Percentiles rank a stretch among this genome's conserved stretches.
Evolutionary conservation across 2,797 vertebrate species (phyloP).

Genomic region (Enteromius fasciolatus): DNA sequence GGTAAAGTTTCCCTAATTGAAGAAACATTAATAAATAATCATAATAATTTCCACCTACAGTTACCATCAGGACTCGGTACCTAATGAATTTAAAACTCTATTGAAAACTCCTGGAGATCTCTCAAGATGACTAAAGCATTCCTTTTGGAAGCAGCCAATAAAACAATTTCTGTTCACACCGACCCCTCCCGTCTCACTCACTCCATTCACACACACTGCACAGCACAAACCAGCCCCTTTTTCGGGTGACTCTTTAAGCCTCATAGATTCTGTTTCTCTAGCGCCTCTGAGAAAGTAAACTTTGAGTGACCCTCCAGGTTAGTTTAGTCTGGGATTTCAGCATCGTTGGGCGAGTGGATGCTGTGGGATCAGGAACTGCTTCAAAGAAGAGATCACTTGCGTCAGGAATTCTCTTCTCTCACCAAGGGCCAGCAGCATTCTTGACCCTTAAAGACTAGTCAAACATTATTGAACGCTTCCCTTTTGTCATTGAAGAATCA

Average conservation of each 20-base stretch:
- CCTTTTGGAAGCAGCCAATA: conserved; percentile 31
- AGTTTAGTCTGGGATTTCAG: conserved; percentile 80
- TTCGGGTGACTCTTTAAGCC: conserved; percentile 80
- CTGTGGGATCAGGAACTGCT: conserved; percentile 69
- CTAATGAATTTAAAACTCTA: conserved; percentile 7
- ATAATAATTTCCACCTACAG: background rate
- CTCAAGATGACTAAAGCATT: background rate
- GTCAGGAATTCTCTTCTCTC: conserved; percentile 75
- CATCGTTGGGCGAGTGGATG: conserved; percentile 67
- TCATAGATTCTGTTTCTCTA: conserved; percentile 81
- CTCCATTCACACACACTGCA: conserved; percentile 35
- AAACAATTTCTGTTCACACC: conserved; percentile 45
- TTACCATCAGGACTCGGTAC: background rate
- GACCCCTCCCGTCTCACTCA: conserved; percentile 11
- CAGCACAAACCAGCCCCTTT: conserved; percentile 68
- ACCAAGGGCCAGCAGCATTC: conserved; percentile 78
- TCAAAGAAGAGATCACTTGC: conserved; percentile 77
- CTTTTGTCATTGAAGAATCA: conserved; percentile 74
- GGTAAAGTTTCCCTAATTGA: background rate
- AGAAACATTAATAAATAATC: background rate
- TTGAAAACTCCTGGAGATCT: conserved; percentile 18
- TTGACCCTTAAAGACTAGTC: conserved; percentile 79
- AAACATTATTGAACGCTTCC: conserved; percentile 77
- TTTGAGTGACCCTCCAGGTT: conserved; percentile 84
- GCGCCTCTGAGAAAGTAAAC: conserved; percentile 89